Percentiles rank a stretch among this genome's conserved stretches.
These are phyloP conservation scores for Girardinus metallicus DNA, from an alignment of 2,797 vertebrate genomes.

Conservation along the genomic window DNA sequence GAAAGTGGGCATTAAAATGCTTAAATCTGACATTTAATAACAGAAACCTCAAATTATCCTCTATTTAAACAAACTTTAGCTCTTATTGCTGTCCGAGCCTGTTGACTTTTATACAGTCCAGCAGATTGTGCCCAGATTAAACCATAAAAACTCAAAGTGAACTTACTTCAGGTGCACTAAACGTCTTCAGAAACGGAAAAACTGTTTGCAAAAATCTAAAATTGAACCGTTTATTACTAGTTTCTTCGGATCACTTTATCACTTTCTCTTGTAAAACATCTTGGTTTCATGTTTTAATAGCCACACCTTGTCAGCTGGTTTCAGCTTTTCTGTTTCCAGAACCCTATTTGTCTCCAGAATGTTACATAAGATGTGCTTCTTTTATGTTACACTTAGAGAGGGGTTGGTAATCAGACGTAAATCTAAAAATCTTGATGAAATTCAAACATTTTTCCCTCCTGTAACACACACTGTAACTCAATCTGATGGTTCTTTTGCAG, in stretches of 20 bases:
- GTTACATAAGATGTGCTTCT: slow-evolving; percentile 9
- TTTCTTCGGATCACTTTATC: background rate
- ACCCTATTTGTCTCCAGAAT: background rate
- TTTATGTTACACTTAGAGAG: slow-evolving; percentile 19
- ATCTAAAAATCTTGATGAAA: slow-evolving; percentile 8
- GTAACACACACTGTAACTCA: slow-evolving; percentile 58
- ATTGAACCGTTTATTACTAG: background rate
- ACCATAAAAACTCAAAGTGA: background rate
- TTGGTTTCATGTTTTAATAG: background rate
- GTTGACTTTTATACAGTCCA: background rate
- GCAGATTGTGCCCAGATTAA: background rate
- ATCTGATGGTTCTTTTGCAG: slow-evolving; percentile 60
- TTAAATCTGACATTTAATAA: background rate
- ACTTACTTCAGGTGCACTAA: background rate
- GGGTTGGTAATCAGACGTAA: slow-evolving; percentile 12
- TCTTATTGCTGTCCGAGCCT: background rate
- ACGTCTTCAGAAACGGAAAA: background rate
- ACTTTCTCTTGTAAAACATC: background rate
- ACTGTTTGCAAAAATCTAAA: too few species aligned
- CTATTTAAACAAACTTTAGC: background rate
- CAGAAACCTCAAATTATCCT: background rate
- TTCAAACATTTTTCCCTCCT: slow-evolving; percentile 29
- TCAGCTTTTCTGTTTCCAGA: slow-evolving; percentile 13
- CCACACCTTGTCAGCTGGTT: slow-evolving; percentile 10
- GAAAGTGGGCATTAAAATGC: background rate